Evolutionary conservation across 2,113 vertebrate genomes (phyloP), one percentile per base, ranked within the genome.

Genomic region (Nematolebias whitei): DNA sequence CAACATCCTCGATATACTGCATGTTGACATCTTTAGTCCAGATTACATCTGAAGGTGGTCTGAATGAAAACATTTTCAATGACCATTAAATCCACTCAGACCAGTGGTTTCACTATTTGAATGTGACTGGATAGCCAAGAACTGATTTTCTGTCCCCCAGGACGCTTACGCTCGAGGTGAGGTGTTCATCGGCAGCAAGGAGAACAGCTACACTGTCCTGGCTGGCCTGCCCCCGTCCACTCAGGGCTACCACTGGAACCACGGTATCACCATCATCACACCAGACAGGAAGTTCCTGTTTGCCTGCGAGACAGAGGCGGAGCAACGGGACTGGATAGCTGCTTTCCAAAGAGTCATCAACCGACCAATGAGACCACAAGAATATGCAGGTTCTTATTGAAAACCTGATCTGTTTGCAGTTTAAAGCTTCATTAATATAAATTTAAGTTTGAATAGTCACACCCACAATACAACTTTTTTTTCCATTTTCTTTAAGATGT

Each of bases 141-240:
- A 29, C 26, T 29, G 26, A n/a, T 35, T 51, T 11, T 43, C 20
- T 40, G 32, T 38, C 19, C 48, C 60, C 3, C 84, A 99, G 98
- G 97, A 99, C 1, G 97, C 98, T 43, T 99, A 95, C 1, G 96
- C 98, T 29, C 88, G 96, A 0, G 98, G 98, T 1, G 98, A 99
- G 63, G 98, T 99, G 53, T 99, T 99, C 84, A 98, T 99, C 0
- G 98, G 98, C 76, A 98, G 96, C 77, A 96, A 95, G 73, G 98
- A 99, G 62, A 96, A 96, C 68, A 95, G 94, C 87, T 99, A 99
- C 91, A 95, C 92, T 0, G 96, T 98, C 39, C 85, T 96, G 72
- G 74, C 95, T 0, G 96, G 96, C 13, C 90, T 99, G 70, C 98
- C 98, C 0, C 87, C 94, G 0, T 87, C 95, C 76, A 96, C 92